Base-by-base conservation (phyloP, 2,113 vertebrate genomes). In the Nothoprocta perdicaria region DNA sequence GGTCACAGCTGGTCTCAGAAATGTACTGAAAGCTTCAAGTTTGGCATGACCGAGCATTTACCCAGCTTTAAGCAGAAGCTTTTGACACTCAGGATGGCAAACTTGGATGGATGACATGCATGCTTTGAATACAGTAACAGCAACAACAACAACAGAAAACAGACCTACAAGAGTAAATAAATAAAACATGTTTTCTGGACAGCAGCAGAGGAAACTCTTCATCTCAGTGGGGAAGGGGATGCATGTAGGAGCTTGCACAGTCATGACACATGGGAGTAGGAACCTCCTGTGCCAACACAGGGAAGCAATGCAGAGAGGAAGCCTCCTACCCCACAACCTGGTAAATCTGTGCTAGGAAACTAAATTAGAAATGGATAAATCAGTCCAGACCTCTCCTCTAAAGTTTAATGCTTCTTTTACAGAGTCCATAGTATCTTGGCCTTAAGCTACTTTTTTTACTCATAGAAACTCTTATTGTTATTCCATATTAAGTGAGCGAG, bases 1-100 rank as follows among this genome's bases (percentile, higher is more conserved):
- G 91, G 83, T 96, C 75, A 48, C 93, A 97, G 91, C 80, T 96
- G 80, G 57, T 93, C 96, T 93, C 79, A 57, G 63, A 55, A 85
- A 27, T 6, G 26, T 2, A 21, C 58, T 95, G 95, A 95, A 94
- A 94, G 84, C 88, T 94, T 96, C 90, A 89, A 80, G 87, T 95
- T 94, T 96, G 93, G 73, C 93, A 95, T 66, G 41, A 88, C 45
- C 0, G 8, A 95, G 91, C 88, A 94, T 88, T 96, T 95, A 82
- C 27, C 52, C 68, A 81, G 86, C 79, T 95, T 95, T 89, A 95
- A 93, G 71, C 68, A 91, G 86, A 90, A 57, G 62, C 3, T 0
- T 94, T 94, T 95, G 89, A 95, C 74, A 52, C 66, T 26, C 43
- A 43, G 77, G 74, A 86, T 48, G 79, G 45, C 53, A 90, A 82